Evolutionary conservation across 2,113 vertebrate species (phyloP).

Genomic region (Nothoprocta pentlandii): DNA sequence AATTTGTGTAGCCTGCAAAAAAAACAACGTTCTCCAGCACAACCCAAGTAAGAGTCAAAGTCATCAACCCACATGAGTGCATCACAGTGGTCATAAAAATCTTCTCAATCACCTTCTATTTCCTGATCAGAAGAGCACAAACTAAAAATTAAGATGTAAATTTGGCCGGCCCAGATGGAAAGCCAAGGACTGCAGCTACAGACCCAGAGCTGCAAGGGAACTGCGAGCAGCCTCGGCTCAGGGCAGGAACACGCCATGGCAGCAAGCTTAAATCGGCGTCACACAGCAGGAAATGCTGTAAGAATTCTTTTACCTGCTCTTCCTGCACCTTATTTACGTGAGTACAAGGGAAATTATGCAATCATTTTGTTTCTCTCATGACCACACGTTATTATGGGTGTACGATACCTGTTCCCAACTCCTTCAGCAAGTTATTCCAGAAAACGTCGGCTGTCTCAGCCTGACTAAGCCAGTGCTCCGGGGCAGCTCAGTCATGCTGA

Average conservation of each 20-base stretch:
- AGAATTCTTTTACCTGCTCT: neutral
- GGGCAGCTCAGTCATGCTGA: neutral
- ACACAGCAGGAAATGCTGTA: accelerated
- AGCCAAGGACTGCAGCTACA: neutral
- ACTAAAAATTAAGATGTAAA: neutral
- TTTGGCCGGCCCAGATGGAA: neutral
- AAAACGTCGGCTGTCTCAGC: neutral
- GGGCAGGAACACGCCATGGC: neutral
- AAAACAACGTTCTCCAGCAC: neutral
- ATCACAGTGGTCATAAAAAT: neutral
- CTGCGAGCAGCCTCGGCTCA: accelerated
- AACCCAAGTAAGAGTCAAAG: neutral
- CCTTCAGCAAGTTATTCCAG: conserved; percentile 29
- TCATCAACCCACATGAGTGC: neutral
- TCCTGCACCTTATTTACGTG: neutral
- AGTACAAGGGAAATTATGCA: neutral
- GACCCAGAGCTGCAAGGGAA: neutral
- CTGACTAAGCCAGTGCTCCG: neutral
- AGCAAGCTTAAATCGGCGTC: neutral
- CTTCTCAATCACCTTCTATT: neutral
- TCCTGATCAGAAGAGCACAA: neutral
- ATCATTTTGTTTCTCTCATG: neutral
- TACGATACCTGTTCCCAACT: neutral
- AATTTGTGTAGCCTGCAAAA: neutral
- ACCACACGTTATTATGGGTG: neutral